These are phyloP conservation scores for Baryphthengus martii DNA, from an alignment of 2,113 vertebrate species.

Conservation along the genomic window DNA sequence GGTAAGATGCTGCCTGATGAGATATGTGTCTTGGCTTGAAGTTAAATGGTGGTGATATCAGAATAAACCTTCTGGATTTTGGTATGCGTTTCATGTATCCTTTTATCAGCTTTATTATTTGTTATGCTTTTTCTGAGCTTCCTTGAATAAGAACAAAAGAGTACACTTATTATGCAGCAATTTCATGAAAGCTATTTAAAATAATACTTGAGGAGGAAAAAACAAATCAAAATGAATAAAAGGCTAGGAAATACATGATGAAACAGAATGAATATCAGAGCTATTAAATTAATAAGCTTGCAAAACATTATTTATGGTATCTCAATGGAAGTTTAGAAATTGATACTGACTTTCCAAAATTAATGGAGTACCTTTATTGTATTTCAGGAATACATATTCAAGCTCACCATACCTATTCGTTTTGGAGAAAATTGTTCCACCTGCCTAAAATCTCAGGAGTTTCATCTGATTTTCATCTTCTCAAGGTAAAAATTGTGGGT, in stretches of 20 bases:
- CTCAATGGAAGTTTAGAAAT: constrained; percentile 37
- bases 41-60: not conserved
- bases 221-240: constrained; percentile 62
- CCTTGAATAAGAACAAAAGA: constrained; percentile 25
- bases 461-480: constrained; percentile 15
- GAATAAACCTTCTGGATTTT: not conserved
- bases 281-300: constrained; percentile 59
- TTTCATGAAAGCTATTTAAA: constrained; percentile 49
- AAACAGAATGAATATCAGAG: constrained; percentile 36
- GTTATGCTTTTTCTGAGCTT: constrained; percentile 20
- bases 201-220: constrained; percentile 52
- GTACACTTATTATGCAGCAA: constrained; percentile 14
- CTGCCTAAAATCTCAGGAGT: not conserved
- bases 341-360: constrained; percentile 37
- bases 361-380: constrained; percentile 35
- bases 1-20: not conserved
- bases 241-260: constrained; percentile 46
- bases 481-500: no score
- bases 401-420: not conserved
- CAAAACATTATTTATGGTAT: constrained; percentile 37
- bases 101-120: constrained; percentile 54
- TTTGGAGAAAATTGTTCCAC: not conserved
- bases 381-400: not conserved
- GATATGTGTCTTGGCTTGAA: not conserved
- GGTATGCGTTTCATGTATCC: not conserved